These are phyloP conservation scores for Tenthredo amoena DNA, from an alignment of 2,888 invertebrate species.

Conservation along the genomic window DNA sequence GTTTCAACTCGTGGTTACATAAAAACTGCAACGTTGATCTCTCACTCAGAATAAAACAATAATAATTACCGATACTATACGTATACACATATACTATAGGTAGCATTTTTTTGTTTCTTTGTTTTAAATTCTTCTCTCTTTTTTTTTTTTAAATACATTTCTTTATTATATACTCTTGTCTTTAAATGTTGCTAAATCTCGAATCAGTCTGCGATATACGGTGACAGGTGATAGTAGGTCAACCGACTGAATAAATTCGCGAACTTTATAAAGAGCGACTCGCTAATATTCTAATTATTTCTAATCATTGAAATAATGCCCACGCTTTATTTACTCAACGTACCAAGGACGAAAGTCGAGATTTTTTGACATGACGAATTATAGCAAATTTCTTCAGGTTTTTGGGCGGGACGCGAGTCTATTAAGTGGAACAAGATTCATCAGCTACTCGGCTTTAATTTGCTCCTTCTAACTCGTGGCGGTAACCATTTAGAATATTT, in stretches of 20 bases:
- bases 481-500: neutral
- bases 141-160: neutral
- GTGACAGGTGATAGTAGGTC: constrained; percentile 44
- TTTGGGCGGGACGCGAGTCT: constrained; percentile 61
- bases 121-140: neutral
- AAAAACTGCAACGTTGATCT: constrained; percentile 24
- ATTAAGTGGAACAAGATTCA: constrained; percentile 68
- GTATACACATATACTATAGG: neutral
- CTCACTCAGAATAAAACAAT: neutral
- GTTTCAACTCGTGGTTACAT: constrained; percentile 26
- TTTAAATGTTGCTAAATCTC: constrained; percentile 23
- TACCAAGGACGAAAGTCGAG: too few relatives aligned
- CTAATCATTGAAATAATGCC: neutral
- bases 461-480: constrained; percentile 57
- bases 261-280: neutral
- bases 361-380: too few relatives aligned
- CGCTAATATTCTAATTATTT: neutral
- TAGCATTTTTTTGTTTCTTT: neutral
- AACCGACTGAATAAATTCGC: constrained; percentile 33
- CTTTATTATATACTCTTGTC: neutral
- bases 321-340: neutral
- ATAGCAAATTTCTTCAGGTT: neutral
- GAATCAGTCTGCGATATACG: neutral
- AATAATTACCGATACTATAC: neutral
- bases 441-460: constrained; percentile 67